A percentile compares a stretch with the other conserved stretches of the same genome.
These are phyloP conservation scores for Probaryconus sp. DNA, from an alignment of 1,140 invertebrate genomes.

Conservation along the genomic window DNA sequence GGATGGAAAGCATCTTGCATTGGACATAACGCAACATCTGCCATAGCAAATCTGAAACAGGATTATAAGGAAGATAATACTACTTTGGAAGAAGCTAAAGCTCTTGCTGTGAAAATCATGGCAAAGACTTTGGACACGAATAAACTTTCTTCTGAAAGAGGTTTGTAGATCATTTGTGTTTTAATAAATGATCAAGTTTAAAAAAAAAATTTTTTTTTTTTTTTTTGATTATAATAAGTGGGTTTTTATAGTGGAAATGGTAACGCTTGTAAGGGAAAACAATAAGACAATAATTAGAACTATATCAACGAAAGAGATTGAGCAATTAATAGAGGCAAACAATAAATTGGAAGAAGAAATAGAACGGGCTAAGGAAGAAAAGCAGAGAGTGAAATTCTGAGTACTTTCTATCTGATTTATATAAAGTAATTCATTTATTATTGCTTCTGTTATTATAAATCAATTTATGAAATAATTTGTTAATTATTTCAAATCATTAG, in stretches of 20 bases:
- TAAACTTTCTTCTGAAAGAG: constrained; percentile 97
- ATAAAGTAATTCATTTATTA: no score
- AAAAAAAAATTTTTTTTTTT: background rate
- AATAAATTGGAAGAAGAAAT: constrained; percentile 93
- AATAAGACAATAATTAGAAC: constrained; percentile 92
- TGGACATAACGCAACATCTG: constrained; percentile 98
- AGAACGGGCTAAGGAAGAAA: constrained; percentile 88
- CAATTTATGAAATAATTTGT: no score
- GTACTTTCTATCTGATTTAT: no score
- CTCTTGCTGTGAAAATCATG: constrained; percentile 96
- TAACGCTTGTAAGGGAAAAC: constrained; percentile 90
- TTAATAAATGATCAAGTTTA: background rate
- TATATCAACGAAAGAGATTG: constrained; percentile 88
- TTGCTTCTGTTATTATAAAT: no score
- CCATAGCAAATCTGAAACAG: constrained; percentile 98
- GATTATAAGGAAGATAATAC: constrained; percentile 97
- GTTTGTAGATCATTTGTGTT: no score
- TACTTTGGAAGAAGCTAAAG: constrained; percentile 90
- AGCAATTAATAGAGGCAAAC: constrained; percentile 90
- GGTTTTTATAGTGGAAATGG: constrained; percentile 89
- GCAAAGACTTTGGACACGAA: constrained; percentile 99
- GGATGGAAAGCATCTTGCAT: constrained; percentile 99
- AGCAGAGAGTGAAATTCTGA: constrained; percentile 80
- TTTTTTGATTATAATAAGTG: constrained; percentile 14
- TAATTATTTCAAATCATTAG: no score